Evolutionary conservation across 2,888 invertebrate genomes (phyloP), one percentile per base, ranked within the genome.

Genomic region (Actias luna): DNA sequence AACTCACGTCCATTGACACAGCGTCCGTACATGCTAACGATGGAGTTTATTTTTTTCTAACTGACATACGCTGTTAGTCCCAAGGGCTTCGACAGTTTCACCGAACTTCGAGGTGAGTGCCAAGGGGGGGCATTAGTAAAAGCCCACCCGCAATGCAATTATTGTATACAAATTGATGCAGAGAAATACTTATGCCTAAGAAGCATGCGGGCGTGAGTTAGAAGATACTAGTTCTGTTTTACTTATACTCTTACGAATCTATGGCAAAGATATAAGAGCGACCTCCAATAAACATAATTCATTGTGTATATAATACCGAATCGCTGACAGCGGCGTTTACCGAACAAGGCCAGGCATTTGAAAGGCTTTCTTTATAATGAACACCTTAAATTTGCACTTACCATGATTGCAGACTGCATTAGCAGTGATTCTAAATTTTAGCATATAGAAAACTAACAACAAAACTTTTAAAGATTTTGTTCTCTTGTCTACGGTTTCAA

Each of bases 261-360:
- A 12, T 12, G 12, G 25, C 25, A 62, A 29, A 29, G 55, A 55
- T 55, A 55, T 55, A 55, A 55, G 29, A 1, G 55, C 16, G 55
- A 29, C 55, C 55, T 55, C n/a, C 29, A 63, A 58, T 55, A 50
- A 52, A 62, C 35, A 62, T 69, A 65, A 65, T 61, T 58, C 55
- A 39, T 39, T 27, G 52, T 55, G 57, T 50, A 35, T 63, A 39
- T 36, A 68, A 82, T 77, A 78, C 81, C 78, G 72, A 77, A 73
- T 72, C 67, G 64, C 67, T 65, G 59, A 61, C 69, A 71, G 71
- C 72, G 69, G 71, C 76, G 80, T 80, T 85, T 82, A 78, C 74
- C 66, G 64, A 52, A 75, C 87, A 89, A 88, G 89, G 88, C 69
- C 77, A 76, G 76, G 72, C 72, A 80, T 74, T n/a, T 78, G 79